These are phyloP conservation scores for Melanchra persicariae DNA, from an alignment of 2,888 invertebrate species.

Conservation along the genomic window DNA sequence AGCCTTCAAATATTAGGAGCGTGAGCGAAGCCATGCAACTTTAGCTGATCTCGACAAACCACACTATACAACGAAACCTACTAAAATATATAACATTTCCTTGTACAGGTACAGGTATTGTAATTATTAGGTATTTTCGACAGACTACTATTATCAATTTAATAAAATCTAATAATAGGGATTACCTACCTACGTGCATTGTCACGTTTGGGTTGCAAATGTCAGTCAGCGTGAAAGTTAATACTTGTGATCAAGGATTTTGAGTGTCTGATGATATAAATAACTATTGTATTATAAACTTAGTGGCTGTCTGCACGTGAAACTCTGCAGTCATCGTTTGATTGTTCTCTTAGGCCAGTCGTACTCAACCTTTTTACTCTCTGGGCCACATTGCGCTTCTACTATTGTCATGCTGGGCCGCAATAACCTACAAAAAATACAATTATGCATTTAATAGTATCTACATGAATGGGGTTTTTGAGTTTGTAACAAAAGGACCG, in stretches of 20 bases:
- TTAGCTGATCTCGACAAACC: conserved; percentile 8
- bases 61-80: conserved; percentile 5
- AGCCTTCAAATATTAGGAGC: conserved; percentile 18
- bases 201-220: conserved; percentile 18
- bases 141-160: neutral
- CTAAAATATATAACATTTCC: neutral
- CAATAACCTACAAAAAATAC: too few species aligned
- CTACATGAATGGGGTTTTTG: too few species aligned
- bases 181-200: neutral
- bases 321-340: neutral
- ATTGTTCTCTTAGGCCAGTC: neutral
- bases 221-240: conserved; percentile 5
- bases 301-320: neutral
- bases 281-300: neutral
- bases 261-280: neutral
- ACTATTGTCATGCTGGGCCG: too few species aligned
- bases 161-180: neutral
- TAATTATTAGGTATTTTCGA: neutral
- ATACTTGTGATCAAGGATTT: neutral
- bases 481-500: too few species aligned
- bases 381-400: too few species aligned
- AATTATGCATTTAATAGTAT: too few species aligned
- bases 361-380: too few species aligned
- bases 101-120: neutral
- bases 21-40: conserved; percentile 48